These are phyloP conservation scores for Emmelina monodactyla DNA, from an alignment of 2,888 invertebrate genomes.

Conservation along the genomic window DNA sequence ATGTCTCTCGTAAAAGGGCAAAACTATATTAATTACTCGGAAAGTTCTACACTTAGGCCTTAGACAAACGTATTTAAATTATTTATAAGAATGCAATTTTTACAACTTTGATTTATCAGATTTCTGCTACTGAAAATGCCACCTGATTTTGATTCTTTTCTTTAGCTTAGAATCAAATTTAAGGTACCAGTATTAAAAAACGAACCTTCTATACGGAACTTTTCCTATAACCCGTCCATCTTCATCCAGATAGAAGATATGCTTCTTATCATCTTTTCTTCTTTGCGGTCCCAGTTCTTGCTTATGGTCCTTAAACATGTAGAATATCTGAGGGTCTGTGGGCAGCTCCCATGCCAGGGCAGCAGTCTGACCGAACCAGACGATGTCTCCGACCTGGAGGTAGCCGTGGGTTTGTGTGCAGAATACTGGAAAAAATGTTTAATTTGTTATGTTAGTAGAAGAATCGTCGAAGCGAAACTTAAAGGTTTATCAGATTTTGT, in stretches of 20 bases:
- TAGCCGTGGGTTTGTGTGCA: conserved; percentile 70
- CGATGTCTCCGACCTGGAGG: conserved; percentile 63
- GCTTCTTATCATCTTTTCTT: conserved; percentile 29
- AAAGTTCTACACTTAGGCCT: no score
- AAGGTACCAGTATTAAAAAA: neutral
- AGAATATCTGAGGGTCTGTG: conserved; percentile 51
- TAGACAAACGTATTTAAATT: no score
- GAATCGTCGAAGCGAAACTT: neutral
- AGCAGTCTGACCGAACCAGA: conserved; percentile 77
- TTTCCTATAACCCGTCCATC: conserved; percentile 37
- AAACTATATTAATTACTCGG: no score
- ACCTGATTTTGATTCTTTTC: no score
- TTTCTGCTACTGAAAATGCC: no score
- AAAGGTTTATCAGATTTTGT: no score
- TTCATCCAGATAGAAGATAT: conserved; percentile 39
- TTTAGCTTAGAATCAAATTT: neutral
- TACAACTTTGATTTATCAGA: no score
- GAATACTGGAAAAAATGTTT: conserved; percentile 45
- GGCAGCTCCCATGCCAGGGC: conserved; percentile 82
- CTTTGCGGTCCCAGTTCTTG: conserved; percentile 23
- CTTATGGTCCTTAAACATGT: conserved; percentile 27
- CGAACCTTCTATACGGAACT: conserved; percentile 39
- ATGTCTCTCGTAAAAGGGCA: no score
- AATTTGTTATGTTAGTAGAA: neutral
- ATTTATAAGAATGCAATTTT: no score